Base-by-base conservation (phyloP, 2,113 vertebrate genomes). In the Aepyceros melampus region DNA sequence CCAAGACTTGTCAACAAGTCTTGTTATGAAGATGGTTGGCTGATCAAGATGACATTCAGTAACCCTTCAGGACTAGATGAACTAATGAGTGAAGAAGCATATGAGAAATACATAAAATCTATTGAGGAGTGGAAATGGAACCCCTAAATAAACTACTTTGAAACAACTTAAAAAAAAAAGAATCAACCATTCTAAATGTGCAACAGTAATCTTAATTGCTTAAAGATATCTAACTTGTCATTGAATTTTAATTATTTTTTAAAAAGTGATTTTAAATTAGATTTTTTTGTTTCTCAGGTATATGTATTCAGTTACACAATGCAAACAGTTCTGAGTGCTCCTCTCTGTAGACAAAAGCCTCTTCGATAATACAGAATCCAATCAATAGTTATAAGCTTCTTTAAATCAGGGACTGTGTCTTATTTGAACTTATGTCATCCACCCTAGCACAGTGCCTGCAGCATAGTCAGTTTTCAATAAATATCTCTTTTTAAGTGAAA, bases 401-500 rank as follows among this genome's bases (percentile, higher is more conserved):
- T 91, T 23, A 89, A 96, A 58, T 97, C 51, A 95, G 78, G 45
- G 13, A 58, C 27, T 95, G 23, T 76, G 13, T 87, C 71, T 76
- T 89, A 67, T 56, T 86, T 90, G 33, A 94, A 49, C 74, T 96
- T 23, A 93, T 87, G 17, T 88, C 4, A 82, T 91, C 29, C 88
- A 74, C 33, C 31, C 27, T 58, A 94, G 83, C n/a, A 97, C 7
- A 93, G n/a, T 64, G 55, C 53, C 81, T 89, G 17, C 14, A 31
- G 21, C 90, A 3, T 2, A 92, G 55, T 76, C 55, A 43, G 25
- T 90, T 96, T 9, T 93, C 40, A 94, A 45, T 47, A 91, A 94
- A 94, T 96, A 23, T 92, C 93, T 91, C n/a, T 74, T 74, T 76
- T 95, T 82, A 92, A 62, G 58, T 76, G 29, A 94, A 98, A 97